Conservation (phyloP, 1,140 invertebrate species). For the Dendroctonus valens region DNA sequence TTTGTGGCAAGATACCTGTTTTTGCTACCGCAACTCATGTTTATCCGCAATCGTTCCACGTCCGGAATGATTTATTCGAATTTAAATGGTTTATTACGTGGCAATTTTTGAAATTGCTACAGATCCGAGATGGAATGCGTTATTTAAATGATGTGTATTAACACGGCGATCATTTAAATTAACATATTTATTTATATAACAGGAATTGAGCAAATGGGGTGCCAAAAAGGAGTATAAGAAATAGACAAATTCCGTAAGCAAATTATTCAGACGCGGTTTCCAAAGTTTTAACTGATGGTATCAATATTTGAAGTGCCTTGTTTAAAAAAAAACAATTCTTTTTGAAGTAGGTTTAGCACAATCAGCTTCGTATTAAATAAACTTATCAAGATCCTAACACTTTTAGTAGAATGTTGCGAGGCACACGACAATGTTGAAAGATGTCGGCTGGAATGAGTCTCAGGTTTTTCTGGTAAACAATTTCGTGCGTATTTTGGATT, state of each 20-base stretch:
- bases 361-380: no score
- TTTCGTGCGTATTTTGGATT: slow-evolving; percentile 28
- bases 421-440: slow-evolving; percentile 24
- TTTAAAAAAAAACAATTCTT: no score
- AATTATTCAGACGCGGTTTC: no score
- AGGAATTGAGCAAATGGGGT: no score
- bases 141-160: no score
- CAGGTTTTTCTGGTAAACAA: slow-evolving; percentile 27
- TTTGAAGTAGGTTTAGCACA: no score
- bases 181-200: no score
- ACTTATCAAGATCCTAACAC: neutral
- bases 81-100: slow-evolving; percentile 27
- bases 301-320: no score
- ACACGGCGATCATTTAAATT: no score
- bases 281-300: no score
- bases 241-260: no score
- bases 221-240: no score
- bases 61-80: slow-evolving; percentile 24
- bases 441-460: slow-evolving; percentile 18
- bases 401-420: slow-evolving; percentile 13
- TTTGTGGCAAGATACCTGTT: slow-evolving; percentile 26
- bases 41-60: slow-evolving; percentile 22
- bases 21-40: slow-evolving; percentile 20
- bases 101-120: slow-evolving; percentile 24
- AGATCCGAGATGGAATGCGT: neutral